These are phyloP conservation scores for Orussus abietinus DNA, from an alignment of 1,140 invertebrate species.

Conservation along the genomic window DNA sequence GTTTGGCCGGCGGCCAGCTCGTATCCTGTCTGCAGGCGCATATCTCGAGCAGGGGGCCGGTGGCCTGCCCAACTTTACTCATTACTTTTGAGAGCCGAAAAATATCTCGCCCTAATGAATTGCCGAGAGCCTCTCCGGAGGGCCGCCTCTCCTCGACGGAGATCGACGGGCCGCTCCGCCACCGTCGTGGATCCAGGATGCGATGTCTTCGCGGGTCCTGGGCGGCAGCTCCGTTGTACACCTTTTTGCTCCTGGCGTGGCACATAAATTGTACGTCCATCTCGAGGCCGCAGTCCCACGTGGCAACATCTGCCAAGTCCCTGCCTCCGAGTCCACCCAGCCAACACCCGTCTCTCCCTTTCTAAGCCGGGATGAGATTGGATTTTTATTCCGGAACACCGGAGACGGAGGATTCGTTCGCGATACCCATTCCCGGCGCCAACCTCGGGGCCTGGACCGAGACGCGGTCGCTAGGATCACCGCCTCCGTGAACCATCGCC, in stretches of 20 bases:
- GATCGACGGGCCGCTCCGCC: no score
- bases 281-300: not conserved
- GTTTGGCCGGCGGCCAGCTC: constrained; percentile 43
- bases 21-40: constrained; percentile 33
- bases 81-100: constrained; percentile 35
- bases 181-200: no score
- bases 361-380: constrained; percentile 27
- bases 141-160: no score
- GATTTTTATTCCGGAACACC: constrained; percentile 31
- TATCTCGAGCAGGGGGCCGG: constrained; percentile 20
- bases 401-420: constrained; percentile 18
- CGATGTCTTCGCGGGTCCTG: no score
- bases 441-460: constrained; percentile 22
- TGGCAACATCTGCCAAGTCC: constrained; percentile 21
- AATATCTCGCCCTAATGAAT: constrained; percentile 22
- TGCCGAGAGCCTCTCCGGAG: constrained; percentile 20
- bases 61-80: constrained; percentile 37
- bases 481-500: no score
- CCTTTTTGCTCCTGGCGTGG: not conserved
- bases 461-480: no score
- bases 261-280: not conserved
- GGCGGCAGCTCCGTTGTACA: no score
- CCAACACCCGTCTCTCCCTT: constrained; percentile 7
- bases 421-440: constrained; percentile 14
- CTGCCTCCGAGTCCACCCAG: constrained; percentile 12